Evolutionary conservation across 2,888 invertebrate genomes (phyloP).

Genomic region (Melieria crassipennis): DNA sequence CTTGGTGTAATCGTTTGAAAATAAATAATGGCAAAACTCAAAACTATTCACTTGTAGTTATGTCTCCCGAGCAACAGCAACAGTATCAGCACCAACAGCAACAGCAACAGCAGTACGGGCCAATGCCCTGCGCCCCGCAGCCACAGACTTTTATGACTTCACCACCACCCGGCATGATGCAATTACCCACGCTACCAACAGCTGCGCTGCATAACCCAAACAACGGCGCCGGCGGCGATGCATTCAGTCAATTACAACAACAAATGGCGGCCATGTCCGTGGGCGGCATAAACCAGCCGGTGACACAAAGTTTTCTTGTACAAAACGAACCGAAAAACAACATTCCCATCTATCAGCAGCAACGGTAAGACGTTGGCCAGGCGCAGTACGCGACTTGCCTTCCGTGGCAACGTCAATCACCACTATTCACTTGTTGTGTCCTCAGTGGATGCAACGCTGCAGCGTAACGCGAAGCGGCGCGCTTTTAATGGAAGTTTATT

Average conservation of each 20-base stretch:
- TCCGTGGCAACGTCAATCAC: not conserved
- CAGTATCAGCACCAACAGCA: constrained; percentile 44
- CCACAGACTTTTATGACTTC: constrained; percentile 33
- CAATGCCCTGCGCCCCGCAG: constrained; percentile 33
- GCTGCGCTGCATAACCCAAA: constrained; percentile 30
- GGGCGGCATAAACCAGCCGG: constrained; percentile 47
- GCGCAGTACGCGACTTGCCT: not conserved
- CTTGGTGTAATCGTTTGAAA: not conserved
- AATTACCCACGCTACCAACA: constrained; percentile 29
- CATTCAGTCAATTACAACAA: constrained; percentile 56
- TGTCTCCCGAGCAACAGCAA: constrained; percentile 44
- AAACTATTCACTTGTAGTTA: constrained; percentile 39
- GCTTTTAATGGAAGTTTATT: constrained; percentile 17
- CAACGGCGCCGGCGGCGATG: constrained; percentile 43
- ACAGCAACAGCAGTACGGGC: constrained; percentile 38
- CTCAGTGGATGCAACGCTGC: not conserved
- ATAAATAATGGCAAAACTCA: not conserved
- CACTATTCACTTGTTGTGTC: constrained; percentile 11
- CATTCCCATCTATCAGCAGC: constrained; percentile 66
- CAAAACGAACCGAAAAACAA: constrained; percentile 62
- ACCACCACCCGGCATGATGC: constrained; percentile 34
- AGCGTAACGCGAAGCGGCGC: not conserved
- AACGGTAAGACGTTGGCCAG: constrained; percentile 59
- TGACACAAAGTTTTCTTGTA: constrained; percentile 57
- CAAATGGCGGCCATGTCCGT: constrained; percentile 59